Conservation (phyloP, 30 jellyfish, hydroid and myxozoan species). For the Mastigias papua region DNA sequence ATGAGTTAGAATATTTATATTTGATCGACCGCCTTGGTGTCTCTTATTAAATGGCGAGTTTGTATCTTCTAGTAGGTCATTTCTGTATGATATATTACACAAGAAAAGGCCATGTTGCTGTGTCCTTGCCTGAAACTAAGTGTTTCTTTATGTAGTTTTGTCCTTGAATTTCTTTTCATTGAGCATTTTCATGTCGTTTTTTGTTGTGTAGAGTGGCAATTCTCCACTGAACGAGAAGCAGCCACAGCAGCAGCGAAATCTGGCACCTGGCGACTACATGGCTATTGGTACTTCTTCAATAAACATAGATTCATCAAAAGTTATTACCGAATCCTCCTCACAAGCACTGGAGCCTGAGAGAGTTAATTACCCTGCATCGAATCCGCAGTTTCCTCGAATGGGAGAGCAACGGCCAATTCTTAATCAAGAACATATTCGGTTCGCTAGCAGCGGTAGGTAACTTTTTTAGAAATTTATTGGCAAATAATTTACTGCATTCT, state of each 20-base stretch:
- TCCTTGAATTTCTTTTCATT: not conserved
- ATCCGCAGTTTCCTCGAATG: not conserved
- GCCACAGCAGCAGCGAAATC: not conserved
- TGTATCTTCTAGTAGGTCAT: too few species aligned
- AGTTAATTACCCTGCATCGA: not conserved
- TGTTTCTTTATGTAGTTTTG: not conserved
- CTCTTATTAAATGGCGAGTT: too few species aligned
- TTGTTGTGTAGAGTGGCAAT: not conserved
- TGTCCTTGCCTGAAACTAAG: too few species aligned
- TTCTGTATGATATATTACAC: too few species aligned
- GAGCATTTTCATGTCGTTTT: not conserved
- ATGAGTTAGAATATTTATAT: too few species aligned
- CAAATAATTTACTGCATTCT: too few species aligned
- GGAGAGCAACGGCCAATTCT: not conserved
- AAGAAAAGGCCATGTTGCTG: too few species aligned
- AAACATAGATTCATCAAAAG: not conserved
- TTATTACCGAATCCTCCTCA: not conserved
- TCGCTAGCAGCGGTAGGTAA: not conserved
- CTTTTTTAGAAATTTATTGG: not conserved
- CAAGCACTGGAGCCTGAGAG: not conserved
- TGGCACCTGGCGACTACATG: not conserved
- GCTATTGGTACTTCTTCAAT: not conserved
- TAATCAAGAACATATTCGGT: not conserved
- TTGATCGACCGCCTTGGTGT: too few species aligned
- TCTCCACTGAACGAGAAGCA: not conserved